Percentiles rank a stretch among this genome's conserved stretches.
phyloP scores from a whole-genome alignment of 2,113 vertebrate species.

The Struthidea cinerea region DNA sequence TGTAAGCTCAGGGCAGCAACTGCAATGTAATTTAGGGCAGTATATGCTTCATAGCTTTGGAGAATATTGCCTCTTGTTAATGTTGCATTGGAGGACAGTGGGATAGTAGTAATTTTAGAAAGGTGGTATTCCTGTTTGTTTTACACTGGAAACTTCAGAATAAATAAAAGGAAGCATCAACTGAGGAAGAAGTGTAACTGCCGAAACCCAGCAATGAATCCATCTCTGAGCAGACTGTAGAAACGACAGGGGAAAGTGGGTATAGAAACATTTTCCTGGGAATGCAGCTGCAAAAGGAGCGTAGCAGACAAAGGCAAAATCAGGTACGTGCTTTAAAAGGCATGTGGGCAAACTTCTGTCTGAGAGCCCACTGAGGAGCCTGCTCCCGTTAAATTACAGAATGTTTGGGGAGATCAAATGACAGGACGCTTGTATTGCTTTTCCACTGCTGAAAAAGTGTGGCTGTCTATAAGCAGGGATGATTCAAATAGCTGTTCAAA shows the following conservation, averaged over 20 bases:
- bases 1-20: constrained; percentile 68
- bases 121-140: constrained; percentile 71
- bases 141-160: constrained; percentile 69
- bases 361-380: not conserved
- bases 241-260: not conserved
- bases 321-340: constrained; percentile 47
- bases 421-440: constrained; percentile 16
- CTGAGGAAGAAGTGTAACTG: constrained; percentile 44
- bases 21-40: constrained; percentile 76
- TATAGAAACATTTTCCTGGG: constrained; percentile 9
- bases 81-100: constrained; percentile 65
- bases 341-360: not conserved
- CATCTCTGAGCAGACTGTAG: constrained; percentile 39
- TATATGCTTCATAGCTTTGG: constrained; percentile 73
- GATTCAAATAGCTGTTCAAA: not conserved
- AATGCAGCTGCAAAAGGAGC: constrained; percentile 14
- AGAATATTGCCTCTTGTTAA: constrained; percentile 75
- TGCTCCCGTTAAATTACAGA: not conserved
- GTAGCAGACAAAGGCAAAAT: not conserved
- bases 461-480: not conserved
- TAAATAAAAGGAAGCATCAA: constrained; percentile 67
- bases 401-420: constrained; percentile 20
- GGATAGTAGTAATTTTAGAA: constrained; percentile 71
- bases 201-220: constrained; percentile 56
- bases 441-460: constrained; percentile 10